These are phyloP conservation scores for Nasonia giraulti DNA, from an alignment of 1,140 invertebrate genomes.

Conservation along the genomic window DNA sequence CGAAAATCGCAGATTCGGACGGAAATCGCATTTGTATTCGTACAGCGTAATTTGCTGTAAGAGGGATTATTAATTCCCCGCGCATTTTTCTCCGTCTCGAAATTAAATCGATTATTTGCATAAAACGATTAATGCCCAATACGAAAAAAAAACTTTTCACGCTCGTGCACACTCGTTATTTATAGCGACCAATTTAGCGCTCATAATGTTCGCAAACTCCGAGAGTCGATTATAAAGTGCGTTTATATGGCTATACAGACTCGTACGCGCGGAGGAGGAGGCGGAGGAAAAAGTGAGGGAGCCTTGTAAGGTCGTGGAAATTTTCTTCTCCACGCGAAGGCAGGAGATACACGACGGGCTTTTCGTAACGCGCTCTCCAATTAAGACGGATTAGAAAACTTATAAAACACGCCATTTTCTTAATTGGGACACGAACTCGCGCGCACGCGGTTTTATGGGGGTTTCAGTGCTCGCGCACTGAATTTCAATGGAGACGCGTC, in stretches of 20 bases:
- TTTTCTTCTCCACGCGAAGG: background rate
- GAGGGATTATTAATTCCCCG: too few relatives aligned
- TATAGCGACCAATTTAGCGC: background rate
- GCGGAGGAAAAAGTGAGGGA: background rate
- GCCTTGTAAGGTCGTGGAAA: slow-evolving; percentile 49
- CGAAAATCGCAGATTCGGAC: too few relatives aligned
- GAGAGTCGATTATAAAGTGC: background rate
- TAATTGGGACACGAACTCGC: background rate
- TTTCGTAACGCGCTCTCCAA: slow-evolving; percentile 30
- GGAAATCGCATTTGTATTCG: too few relatives aligned
- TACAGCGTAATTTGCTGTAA: too few relatives aligned
- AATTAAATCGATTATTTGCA: background rate
- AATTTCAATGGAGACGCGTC: too few relatives aligned
- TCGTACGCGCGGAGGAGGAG: too few relatives aligned
- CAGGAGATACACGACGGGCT: background rate
- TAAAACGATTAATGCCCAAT: background rate
- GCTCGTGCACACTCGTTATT: background rate
- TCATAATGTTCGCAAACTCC: background rate
- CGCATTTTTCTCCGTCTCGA: too few relatives aligned
- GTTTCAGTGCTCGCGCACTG: too few relatives aligned
- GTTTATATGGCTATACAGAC: background rate
- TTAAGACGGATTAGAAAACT: slow-evolving; percentile 22
- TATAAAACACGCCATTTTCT: background rate
- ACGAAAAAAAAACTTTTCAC: background rate
- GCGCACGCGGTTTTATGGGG: too few relatives aligned